Conservation (phyloP, 2,113 vertebrate genomes). For the Camelus dromedarius region DNA sequence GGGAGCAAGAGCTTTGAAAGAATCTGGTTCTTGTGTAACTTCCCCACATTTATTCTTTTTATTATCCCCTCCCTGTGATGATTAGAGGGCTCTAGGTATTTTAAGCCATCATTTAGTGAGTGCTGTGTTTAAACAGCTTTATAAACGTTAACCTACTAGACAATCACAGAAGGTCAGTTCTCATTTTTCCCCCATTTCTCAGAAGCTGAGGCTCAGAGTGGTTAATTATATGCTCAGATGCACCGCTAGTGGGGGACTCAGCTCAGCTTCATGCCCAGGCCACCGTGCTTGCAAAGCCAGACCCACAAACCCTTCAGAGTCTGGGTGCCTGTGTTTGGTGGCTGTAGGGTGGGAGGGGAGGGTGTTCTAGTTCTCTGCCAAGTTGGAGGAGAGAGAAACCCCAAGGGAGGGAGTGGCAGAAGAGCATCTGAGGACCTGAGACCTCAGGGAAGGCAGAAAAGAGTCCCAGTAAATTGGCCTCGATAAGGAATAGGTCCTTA, state of each 20-base stretch:
- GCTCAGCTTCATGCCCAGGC: background rate
- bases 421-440: background rate
- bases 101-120: constrained; percentile 48
- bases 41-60: constrained; percentile 33
- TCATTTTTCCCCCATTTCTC: constrained; percentile 16
- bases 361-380: background rate
- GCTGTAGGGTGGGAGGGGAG: background rate
- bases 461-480: background rate
- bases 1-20: background rate
- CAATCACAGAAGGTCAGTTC: background rate
- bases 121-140: constrained; percentile 17
- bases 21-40: background rate
- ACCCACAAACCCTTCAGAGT: background rate
- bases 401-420: background rate
- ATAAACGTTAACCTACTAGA: constrained; percentile 42
- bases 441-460: background rate
- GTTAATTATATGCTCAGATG: background rate
- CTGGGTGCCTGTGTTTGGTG: background rate
- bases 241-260: background rate
- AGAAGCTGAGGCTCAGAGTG: background rate
- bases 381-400: background rate
- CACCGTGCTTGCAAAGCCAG: background rate
- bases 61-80: constrained; percentile 14
- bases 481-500: background rate
- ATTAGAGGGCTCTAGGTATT: constrained; percentile 43